Base-by-base conservation (phyloP, 2,888 invertebrate species). In the Xestia c-nigrum region DNA sequence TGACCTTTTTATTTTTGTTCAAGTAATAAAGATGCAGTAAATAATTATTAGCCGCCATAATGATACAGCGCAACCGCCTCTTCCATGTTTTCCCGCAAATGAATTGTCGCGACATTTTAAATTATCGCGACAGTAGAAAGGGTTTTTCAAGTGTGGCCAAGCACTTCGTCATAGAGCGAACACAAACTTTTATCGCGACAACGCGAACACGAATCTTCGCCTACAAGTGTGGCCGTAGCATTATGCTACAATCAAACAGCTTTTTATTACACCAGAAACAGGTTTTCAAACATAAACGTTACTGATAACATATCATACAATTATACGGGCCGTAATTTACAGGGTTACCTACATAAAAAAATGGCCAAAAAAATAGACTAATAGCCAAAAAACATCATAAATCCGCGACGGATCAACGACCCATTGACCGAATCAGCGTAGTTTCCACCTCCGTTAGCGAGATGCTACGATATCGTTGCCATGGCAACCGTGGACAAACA, bases 391-490 rank as follows among this genome's bases (percentile, higher is more conserved):
- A 88, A 85, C 71, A 72, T 77, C 59, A 83, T 88, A 90, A 90
- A 90, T 91, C 89, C 72, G 89, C 89, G 67, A 87, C 85, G 91
- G 94, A 93, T 94, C 95, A 94, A 92, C 90, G 94, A 93, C 93
- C 95, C 92, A 88, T 89, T 92, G 92, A 91, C 93, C 93, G 91
- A 92, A 92, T 92, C 91, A 86, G 89, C 90, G 92, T 91, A 91
- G 90, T 90, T 92, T 90, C 90, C 90, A 92, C 69, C 77, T 72
- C 84, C 74, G 80, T 74, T 75, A 72, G 87, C 88, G 91, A 95
- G 95, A 96, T 96, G 90, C 88, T 80, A 78, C 93, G 96, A 96
- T 96, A 96, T 88, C 63, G 95, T 95, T 89, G 86, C 91, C 93
- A 93, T 94, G 92, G 91, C 80, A 88, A 95, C 94, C 69, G 86